Conservation (phyloP, 2,888 invertebrate genomes). For the Nemapogon koenigi region DNA sequence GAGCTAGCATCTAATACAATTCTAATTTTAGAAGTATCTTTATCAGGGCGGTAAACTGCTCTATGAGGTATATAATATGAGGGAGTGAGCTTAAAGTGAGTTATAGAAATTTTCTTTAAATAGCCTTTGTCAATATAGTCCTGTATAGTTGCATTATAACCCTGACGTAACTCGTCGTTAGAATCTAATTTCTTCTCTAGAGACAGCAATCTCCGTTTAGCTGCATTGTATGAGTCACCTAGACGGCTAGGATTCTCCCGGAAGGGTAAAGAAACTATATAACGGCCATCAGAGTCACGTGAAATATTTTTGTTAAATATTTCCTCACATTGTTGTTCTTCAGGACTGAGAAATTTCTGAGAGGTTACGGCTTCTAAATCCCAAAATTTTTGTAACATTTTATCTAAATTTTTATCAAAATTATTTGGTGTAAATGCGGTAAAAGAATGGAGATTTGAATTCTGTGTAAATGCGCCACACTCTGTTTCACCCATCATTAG, state of each 20-base stretch:
- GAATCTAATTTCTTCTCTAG: conserved; percentile 12
- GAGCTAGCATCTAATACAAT: conserved; percentile 10
- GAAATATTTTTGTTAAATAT: conserved; percentile 11
- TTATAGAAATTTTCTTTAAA: neutral
- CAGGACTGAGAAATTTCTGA: conserved; percentile 7
- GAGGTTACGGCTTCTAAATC: conserved; percentile 10
- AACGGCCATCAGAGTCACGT: conserved; percentile 13
- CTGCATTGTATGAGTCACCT: conserved; percentile 13
- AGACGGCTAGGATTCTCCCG: conserved; percentile 9
- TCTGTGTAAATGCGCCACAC: neutral
- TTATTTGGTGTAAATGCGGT: too few relatives aligned
- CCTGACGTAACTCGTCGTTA: neutral
- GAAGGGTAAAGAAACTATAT: conserved; percentile 14
- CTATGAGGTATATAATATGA: conserved; percentile 7
- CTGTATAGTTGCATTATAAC: conserved; percentile 2
- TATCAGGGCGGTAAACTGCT: conserved; percentile 4
- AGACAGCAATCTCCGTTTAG: conserved; percentile 10
- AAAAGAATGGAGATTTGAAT: conserved; percentile 8
- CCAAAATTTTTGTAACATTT: conserved; percentile 10
- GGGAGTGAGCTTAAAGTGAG: neutral
- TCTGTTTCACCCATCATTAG: conserved; percentile 14
- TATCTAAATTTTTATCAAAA: too few relatives aligned
- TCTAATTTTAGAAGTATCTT: conserved; percentile 5
- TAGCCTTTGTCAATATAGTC: conserved; percentile 11
- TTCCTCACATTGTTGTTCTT: conserved; percentile 13